Base-by-base conservation (phyloP, 2,888 invertebrate genomes). In the Ichneumoninae sp. region DNA sequence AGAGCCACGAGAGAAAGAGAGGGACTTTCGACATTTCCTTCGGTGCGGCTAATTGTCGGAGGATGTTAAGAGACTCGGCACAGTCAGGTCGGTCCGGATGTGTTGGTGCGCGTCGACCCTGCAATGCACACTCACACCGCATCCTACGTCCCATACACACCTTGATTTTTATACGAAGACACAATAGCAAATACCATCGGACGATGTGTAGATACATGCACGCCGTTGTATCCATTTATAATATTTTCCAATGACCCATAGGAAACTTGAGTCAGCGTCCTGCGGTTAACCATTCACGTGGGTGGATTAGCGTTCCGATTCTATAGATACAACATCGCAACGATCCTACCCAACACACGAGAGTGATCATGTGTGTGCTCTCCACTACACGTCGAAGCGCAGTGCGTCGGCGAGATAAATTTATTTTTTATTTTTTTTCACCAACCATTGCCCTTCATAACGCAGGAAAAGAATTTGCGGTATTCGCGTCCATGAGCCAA, bases 11-110 rank as follows among this genome's bases (percentile, higher is more conserved):
- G 70, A 62, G 54, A 74, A 50, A 57, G 57, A 40, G 26, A 52
- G 57, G 71, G 65, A 68, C 65, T 88, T 89, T 88, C 88, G 84
- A 85, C 87, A 89, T 82, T 87, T 89, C 84, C 89, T 80, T 71
- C 79, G 70, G 77, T 65, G 72, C 57, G 75, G 86, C 83, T 86
- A 89, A 89, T 89, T 88, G 87, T 87, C 85, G 68, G 79, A 84
- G 85, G 85, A 89, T 88, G 80, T 88, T 87, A 86, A 52, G 65
- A 71, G 52, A 70, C 52, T 52, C 70, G 79, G 62, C 50, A 33
- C 71, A 36, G 70, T 47, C 30, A 71, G 57, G 57, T 52, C 57
- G 57, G 54, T 76, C 76, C 10, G 22, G 36, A 52, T 65, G 62
- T 66, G 30, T 57, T 79, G 75, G 62, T 75, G 69, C 65, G 52